Evolutionary conservation across 2,888 invertebrate species (phyloP), one percentile per base, ranked within the genome.

Genomic region (Brenthis ino): DNA sequence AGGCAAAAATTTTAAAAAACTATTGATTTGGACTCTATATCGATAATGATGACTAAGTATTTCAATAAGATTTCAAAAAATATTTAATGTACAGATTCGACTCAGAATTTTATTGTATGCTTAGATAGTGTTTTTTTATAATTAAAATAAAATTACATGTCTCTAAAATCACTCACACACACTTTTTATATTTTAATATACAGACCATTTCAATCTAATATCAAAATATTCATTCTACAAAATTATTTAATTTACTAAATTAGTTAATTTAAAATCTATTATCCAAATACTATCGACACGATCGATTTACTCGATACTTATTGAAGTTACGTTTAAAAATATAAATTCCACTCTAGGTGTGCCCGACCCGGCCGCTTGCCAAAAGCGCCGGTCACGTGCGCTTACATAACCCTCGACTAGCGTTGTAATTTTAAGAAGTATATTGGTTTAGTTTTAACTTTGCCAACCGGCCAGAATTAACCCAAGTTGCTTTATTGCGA

Each of bases 361-460:
- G 58, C 72, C 68, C 65, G 68, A 69, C 67, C 65, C 67, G 76
- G 82, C 77, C 75, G 82, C 75, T 79, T 86, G 88, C 87, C 89
- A 89, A 88, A 84, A 82, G 75, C 75, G 69, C 75, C 70, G 80
- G 83, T 84, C 86, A 88, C 87, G 87, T 85, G 80, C 84, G 79
- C 77, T 86, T 84, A 84, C 83, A 79, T 85, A 87, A 86, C 84
- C 81, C 76, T 77, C 79, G 70, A 77, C 76, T 73, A 77, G 77
- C 77, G 71, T 64, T 72, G 83, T 85, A 85, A 84, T 86, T 89
- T 86, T 82, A 85, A 88, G 82, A 85, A 88, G 86, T 88, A 87
- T 87, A 89, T 89, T 88, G 88, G 88, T 85, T 88, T 88, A 88
- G 88, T 89, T 89, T 88, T 88, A 78, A 78, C 79, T 78, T 75